Conservation (phyloP, 2,888 invertebrate species). For the Protodeltote pygarga region DNA sequence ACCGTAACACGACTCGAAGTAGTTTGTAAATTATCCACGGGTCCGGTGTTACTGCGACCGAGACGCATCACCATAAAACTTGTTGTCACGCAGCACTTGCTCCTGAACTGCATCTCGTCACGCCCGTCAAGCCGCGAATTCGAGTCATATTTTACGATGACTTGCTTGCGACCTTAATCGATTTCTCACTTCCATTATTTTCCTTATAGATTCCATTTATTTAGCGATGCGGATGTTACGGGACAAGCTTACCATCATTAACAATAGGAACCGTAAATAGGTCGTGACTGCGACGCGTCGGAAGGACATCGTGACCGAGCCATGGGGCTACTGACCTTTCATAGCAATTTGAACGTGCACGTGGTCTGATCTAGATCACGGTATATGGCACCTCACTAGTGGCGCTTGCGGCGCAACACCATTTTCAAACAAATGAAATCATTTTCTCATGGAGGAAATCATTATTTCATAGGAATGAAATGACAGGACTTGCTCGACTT, state of each 20-base stretch:
- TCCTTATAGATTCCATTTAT: slow-evolving; percentile 39
- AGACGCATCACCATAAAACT: slow-evolving; percentile 56
- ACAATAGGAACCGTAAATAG: slow-evolving; percentile 80
- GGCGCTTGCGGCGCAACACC: slow-evolving; percentile 24
- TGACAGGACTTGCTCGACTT: slow-evolving; percentile 15
- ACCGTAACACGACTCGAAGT: slow-evolving; percentile 57
- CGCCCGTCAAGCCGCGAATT: slow-evolving; percentile 61
- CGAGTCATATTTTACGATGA: slow-evolving; percentile 54
- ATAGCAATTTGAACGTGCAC: slow-evolving; percentile 67
- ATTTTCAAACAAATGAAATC: slow-evolving; percentile 26
- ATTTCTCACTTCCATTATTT: slow-evolving; percentile 55
- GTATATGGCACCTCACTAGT: slow-evolving; percentile 42
- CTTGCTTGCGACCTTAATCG: slow-evolving; percentile 65
- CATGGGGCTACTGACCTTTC: slow-evolving; percentile 78
- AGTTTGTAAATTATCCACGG: slow-evolving; percentile 72
- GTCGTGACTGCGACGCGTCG: slow-evolving; percentile 75
- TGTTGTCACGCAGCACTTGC: slow-evolving; percentile 61
- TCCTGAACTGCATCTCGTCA: slow-evolving; percentile 52
- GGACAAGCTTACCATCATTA: slow-evolving; percentile 54
- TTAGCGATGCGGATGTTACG: slow-evolving; percentile 39
- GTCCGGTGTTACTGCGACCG: slow-evolving; percentile 52
- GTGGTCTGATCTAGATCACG: slow-evolving; percentile 64
- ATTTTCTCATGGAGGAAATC: slow-evolving; percentile 35
- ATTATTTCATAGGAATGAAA: slow-evolving; percentile 23
- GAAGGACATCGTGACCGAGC: slow-evolving; percentile 78